Conservation (phyloP, 2,113 vertebrate genomes). For the Passer domesticus region DNA sequence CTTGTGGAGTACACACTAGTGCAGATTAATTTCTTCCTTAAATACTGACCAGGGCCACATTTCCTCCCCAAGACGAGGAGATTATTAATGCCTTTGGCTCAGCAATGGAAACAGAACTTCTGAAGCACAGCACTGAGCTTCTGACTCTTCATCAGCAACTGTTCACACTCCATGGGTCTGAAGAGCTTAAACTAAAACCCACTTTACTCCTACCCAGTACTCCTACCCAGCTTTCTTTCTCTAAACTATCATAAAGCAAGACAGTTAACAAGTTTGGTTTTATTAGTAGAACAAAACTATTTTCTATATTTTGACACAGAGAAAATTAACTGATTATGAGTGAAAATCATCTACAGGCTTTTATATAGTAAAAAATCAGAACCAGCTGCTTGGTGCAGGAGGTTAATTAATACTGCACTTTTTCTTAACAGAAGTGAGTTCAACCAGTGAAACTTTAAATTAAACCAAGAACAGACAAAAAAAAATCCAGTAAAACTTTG, state of each 20-base stretch:
- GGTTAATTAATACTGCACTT: constrained; percentile 24
- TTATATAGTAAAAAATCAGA: constrained; percentile 29
- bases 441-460: neutral
- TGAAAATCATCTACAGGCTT: constrained; percentile 28
- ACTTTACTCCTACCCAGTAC: neutral
- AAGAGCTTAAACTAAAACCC: neutral
- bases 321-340: constrained; percentile 53
- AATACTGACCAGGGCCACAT: neutral
- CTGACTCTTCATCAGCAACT: neutral
- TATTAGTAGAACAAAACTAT: neutral
- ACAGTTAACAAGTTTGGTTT: constrained; percentile 38
- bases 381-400: constrained; percentile 23
- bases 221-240: neutral
- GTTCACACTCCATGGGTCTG: accelerated
- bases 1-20: neutral
- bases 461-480: neutral
- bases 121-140: neutral
- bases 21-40: neutral
- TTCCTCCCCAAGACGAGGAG: neutral
- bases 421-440: neutral
- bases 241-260: neutral
- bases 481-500: neutral
- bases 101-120: neutral
- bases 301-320: constrained; percentile 12
- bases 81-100: neutral